Percentiles rank a stretch among this genome's conserved stretches.
Evolutionary conservation across 2,888 invertebrate genomes (phyloP).

Genomic region (Bombyx huttoni): DNA sequence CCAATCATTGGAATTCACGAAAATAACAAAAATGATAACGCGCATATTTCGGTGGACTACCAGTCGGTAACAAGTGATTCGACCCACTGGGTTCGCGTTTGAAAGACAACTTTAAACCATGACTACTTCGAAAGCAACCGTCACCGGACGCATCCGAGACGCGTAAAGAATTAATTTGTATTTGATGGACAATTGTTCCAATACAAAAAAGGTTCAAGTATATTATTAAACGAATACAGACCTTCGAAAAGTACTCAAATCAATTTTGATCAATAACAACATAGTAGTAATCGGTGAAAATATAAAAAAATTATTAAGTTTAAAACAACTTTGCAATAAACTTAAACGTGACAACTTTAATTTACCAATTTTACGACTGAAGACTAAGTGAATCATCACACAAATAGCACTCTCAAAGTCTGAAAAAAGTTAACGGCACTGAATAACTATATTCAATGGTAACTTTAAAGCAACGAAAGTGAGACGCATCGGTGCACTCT

Average conservation of each 20-base stretch:
- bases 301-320: not conserved
- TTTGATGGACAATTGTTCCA: conserved; percentile 59
- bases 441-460: conserved; percentile 57
- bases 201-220: conserved; percentile 34
- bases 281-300: not conserved
- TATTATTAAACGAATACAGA: not conserved
- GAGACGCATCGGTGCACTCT: conserved; percentile 14
- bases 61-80: conserved; percentile 47
- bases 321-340: not conserved
- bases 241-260: not conserved
- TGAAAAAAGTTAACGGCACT: conserved; percentile 51
- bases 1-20: conserved; percentile 39
- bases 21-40: conserved; percentile 42
- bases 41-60: conserved; percentile 33
- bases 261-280: not conserved
- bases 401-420: conserved; percentile 6
- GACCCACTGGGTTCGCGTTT: conserved; percentile 54
- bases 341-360: not conserved
- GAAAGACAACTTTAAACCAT: conserved; percentile 58
- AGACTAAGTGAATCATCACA: conserved; percentile 5
- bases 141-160: conserved; percentile 62
- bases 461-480: conserved; percentile 27
- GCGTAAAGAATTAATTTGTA: conserved; percentile 62
- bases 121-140: conserved; percentile 59
- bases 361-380: not conserved